A percentile compares a stretch with the other conserved stretches of the same genome.
Conservation (phyloP, 2,113 vertebrate species). For the Apistogramma diplotaenia region DNA sequence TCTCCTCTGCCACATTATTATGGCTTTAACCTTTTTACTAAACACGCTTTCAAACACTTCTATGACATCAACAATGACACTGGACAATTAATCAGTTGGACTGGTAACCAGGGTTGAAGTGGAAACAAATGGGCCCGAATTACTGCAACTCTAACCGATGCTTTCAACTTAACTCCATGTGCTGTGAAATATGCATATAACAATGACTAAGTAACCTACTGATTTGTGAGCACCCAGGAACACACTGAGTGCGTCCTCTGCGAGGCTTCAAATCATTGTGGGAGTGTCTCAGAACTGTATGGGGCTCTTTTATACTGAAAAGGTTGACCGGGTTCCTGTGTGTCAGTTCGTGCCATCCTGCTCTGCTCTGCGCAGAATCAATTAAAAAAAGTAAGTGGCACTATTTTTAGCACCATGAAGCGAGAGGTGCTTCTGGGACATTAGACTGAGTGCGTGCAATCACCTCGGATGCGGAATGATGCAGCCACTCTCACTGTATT, state of each 20-base stretch:
- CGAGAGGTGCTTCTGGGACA: too few species aligned
- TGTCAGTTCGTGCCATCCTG: neutral
- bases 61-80: neutral
- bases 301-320: neutral
- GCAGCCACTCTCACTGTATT: neutral
- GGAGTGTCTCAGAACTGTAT: neutral
- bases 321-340: neutral
- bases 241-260: neutral
- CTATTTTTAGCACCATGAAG: too few species aligned
- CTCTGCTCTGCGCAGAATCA: too few species aligned
- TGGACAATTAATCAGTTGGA: neutral
- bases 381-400: too few species aligned
- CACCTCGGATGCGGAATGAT: neutral
- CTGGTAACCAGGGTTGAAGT: neutral
- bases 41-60: neutral
- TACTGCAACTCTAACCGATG: neutral
- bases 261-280: neutral
- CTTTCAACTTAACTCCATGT: neutral
- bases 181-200: neutral
- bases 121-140: neutral
- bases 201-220: neutral
- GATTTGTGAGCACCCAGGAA: too few species aligned
- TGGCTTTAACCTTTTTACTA: conserved; percentile 3
- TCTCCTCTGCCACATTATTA: conserved; percentile 1
- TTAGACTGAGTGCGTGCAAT: too few species aligned